Conservation (phyloP, 2,888 invertebrate species). For the Pocota personata region DNA sequence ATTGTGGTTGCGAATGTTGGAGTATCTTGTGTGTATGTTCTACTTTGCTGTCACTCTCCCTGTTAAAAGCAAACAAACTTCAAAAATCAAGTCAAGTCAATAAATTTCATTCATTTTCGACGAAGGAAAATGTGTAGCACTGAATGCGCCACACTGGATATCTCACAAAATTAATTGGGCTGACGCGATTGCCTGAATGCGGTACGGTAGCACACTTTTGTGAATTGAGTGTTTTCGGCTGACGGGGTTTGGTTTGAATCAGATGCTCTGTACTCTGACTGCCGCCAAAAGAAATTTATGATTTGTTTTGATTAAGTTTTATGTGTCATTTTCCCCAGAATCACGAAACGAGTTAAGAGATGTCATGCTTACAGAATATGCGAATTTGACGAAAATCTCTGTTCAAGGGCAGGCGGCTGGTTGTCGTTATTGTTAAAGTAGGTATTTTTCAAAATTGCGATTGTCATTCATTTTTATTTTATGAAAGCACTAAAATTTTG, state of each 20-base stretch:
- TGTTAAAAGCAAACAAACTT: conserved; percentile 2
- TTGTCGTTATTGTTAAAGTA: not conserved
- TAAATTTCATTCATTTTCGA: conserved; percentile 32
- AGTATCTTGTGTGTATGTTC: not conserved
- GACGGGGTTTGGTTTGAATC: conserved; percentile 9
- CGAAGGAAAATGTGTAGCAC: not conserved
- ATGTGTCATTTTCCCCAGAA: conserved; percentile 33
- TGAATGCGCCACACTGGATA: not conserved
- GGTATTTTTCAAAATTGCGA: conserved; percentile 15
- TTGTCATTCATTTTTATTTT: conserved; percentile 46
- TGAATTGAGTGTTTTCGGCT: too few species aligned
- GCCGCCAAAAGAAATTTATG: conserved; percentile 20
- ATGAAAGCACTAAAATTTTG: conserved; percentile 48
- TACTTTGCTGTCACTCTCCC: conserved; percentile 4
- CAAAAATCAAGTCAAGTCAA: conserved; percentile 38
- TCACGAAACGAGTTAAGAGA: conserved; percentile 16
- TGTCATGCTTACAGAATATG: conserved; percentile 34
- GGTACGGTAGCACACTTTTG: too few species aligned
- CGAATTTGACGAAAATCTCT: conserved; percentile 14
- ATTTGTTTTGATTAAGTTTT: conserved; percentile 54
- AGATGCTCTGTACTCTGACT: not conserved
- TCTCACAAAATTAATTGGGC: conserved; percentile 9
- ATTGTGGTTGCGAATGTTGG: not conserved
- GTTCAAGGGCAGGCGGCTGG: not conserved
- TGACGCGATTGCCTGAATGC: not conserved